Evolutionary conservation across 2,888 invertebrate species (phyloP).

Genomic region (Parnassius smintheus): DNA sequence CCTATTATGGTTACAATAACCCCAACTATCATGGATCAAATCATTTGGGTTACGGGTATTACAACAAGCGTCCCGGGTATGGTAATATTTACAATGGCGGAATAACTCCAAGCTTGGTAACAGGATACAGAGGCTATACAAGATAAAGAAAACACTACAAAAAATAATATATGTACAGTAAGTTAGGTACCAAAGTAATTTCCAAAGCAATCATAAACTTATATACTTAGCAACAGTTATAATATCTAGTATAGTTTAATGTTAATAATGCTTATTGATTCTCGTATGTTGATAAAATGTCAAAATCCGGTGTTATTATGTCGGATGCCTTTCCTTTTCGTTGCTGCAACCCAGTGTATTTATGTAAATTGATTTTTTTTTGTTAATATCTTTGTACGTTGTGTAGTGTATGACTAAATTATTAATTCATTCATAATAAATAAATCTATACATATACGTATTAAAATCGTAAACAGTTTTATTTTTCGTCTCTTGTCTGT

Average conservation of each 20-base stretch:
- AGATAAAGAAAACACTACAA: slow-evolving; percentile 24
- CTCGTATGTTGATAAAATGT: too few species aligned
- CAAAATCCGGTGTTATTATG: too few species aligned
- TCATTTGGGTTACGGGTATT: slow-evolving; percentile 83
- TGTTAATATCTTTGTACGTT: too few species aligned
- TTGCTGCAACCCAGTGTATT: too few species aligned
- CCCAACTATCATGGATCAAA: slow-evolving; percentile 76
- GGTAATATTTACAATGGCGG: slow-evolving; percentile 67
- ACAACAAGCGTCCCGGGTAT: slow-evolving; percentile 58
- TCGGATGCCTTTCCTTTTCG: too few species aligned
- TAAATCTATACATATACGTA: too few species aligned
- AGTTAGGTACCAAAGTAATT: slow-evolving; percentile 30
- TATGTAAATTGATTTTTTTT: too few species aligned
- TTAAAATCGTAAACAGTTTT: too few species aligned
- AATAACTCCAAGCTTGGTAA: slow-evolving; percentile 71
- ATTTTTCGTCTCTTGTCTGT: too few species aligned
- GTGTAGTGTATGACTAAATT: too few species aligned
- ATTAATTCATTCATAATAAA: too few species aligned
- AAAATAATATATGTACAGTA: not conserved
- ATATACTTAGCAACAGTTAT: not conserved
- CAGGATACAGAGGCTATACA: slow-evolving; percentile 77
- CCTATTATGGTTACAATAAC: slow-evolving; percentile 82
- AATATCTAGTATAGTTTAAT: not conserved
- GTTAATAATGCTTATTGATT: not conserved
- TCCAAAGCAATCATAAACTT: slow-evolving; percentile 16